phyloP scores from a whole-genome alignment of 2,113 vertebrate species.

The Hypomesus transpacificus region DNA sequence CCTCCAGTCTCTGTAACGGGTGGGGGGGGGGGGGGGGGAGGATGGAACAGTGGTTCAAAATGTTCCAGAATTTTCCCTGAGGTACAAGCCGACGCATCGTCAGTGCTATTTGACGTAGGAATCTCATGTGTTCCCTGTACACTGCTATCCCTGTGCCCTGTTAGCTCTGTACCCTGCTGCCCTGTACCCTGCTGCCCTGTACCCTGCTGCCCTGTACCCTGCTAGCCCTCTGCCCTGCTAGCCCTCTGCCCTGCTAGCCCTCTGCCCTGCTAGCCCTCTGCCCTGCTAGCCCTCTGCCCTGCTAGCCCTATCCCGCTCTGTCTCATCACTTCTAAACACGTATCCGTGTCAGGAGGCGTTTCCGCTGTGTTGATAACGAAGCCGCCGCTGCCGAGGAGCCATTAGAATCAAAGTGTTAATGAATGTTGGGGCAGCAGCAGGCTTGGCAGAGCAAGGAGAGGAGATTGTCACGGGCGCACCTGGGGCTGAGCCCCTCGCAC shows the following conservation, averaged over 20 bases:
- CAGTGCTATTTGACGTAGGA: slow-evolving; percentile 38
- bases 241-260: no score
- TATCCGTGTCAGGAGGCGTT: background rate
- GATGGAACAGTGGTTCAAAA: slow-evolving; percentile 36
- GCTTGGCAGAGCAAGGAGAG: slow-evolving; percentile 58
- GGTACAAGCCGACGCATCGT: slow-evolving; percentile 19
- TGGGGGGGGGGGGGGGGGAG: background rate
- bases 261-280: no score
- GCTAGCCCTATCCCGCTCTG: no score
- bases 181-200: no score
- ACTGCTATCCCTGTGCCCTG: slow-evolving; percentile 18
- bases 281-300: no score
- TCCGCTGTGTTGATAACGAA: slow-evolving; percentile 47
- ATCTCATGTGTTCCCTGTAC: slow-evolving; percentile 12
- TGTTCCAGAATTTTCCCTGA: slow-evolving; percentile 31
- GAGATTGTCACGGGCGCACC: slow-evolving; percentile 69
- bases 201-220: no score
- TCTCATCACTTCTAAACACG: no score
- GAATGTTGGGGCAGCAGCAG: slow-evolving; percentile 58
- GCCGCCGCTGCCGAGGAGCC: slow-evolving; percentile 31
- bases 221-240: no score
- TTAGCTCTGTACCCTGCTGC: no score
- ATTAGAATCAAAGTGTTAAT: slow-evolving; percentile 62
- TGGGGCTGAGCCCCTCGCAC: slow-evolving; percentile 58
- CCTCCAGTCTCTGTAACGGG: slow-evolving; percentile 51